Evolutionary conservation across 30 jellyfish, hydroid and myxozoan genomes (phyloP).

Genomic region (Aurelia coerulea): DNA sequence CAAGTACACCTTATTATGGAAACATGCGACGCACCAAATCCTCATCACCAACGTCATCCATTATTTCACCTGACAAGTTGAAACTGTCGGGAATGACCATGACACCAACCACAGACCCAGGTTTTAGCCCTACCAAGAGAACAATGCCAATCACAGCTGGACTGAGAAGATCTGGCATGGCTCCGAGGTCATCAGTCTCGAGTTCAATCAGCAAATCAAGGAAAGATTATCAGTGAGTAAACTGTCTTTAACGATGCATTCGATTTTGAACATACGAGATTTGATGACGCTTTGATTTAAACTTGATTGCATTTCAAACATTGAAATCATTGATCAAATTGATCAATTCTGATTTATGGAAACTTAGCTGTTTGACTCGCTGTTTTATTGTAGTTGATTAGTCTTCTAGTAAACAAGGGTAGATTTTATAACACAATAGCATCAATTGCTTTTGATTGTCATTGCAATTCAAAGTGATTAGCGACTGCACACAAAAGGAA

Average conservation of each 20-base stretch:
- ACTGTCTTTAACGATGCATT: neutral
- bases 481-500: no score
- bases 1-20: slow-evolving; percentile 87
- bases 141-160: slow-evolving; percentile 91
- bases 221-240: slow-evolving; percentile 41
- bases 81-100: slow-evolving; percentile 59
- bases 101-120: slow-evolving; percentile 94
- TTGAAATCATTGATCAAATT: no score
- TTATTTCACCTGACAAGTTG: slow-evolving; percentile 77
- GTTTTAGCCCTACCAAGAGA: slow-evolving; percentile 78
- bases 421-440: no score
- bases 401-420: no score
- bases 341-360: neutral
- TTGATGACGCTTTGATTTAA: no score
- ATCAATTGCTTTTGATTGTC: no score
- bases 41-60: slow-evolving; percentile 60
- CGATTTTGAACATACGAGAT: no score
- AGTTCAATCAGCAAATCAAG: slow-evolving; percentile 39
- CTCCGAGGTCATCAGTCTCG: slow-evolving; percentile 62
- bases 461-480: no score
- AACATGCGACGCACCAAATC: slow-evolving; percentile 82
- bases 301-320: no score
- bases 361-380: neutral
- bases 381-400: neutral
- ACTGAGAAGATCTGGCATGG: slow-evolving; percentile 69